Base-by-base conservation (phyloP, 2,113 vertebrate genomes). In the Fulmarus glacialis region DNA sequence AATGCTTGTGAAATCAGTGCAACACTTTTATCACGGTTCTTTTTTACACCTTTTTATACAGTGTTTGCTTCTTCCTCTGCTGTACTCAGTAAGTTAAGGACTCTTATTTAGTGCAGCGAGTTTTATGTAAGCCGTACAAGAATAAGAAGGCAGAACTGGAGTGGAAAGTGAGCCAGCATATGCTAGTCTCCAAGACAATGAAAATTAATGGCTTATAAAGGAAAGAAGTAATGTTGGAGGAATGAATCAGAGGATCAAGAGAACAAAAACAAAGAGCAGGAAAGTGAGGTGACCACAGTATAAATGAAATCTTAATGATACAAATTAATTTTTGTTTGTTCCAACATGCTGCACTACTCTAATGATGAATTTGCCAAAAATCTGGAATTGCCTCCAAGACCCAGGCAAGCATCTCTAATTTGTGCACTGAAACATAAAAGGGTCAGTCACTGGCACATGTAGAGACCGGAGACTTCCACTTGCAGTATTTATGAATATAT, bases 291-390 rank as follows among this genome's bases (percentile, higher is more conserved):
- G 68, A 82, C 83, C 36, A 32, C 36, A 66, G 36, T 75, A 64
- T 52, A 75, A 91, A 75, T 45, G 43, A 78, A 87, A 80, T 77
- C 66, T 82, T 82, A 78, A 75, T 20, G 11, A 52, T 56, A 71
- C 0, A 0, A 87, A 87, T 82, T 79, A 43, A 13, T 87, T 87
- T 78, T 82, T 78, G 16, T 96, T 95, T 84, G 30, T 79, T 52
- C 43, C 66, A 72, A 87, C 60, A 32, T 21, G 30, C 52, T 62
- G 30, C 24, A 16, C 29, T 58, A 3, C 43, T 95, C 38, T 78
- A 59, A 63, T 21, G 30, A 47, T 80, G 50, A 77, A 88, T 79
- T 75, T 95, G 86, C 86, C 91, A 95, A 87, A 92, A 94, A 71
- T 68, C 81, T 92, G 81, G 56, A 96, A 40, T 68, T 82, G 38